Percentiles rank a stretch among this genome's conserved stretches.
These are phyloP conservation scores for Noctua janthe DNA, from an alignment of 2,888 invertebrate species.

Conservation along the genomic window DNA sequence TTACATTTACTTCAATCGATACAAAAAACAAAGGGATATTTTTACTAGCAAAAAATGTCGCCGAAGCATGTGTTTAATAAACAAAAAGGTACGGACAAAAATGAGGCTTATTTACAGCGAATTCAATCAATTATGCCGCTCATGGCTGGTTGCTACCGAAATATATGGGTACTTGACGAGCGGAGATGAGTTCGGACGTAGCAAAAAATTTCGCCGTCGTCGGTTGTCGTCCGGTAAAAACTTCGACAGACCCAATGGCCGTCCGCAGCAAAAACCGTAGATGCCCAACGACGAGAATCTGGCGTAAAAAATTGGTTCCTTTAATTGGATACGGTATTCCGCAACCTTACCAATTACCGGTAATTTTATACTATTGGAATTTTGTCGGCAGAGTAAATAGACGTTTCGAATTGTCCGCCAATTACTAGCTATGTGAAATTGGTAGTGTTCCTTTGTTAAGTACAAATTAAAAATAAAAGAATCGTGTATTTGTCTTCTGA, in stretches of 20 bases:
- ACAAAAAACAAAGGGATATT: constrained; percentile 55
- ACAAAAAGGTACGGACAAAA: constrained; percentile 71
- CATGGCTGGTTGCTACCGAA: constrained; percentile 80
- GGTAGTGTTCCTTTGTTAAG: constrained; percentile 27
- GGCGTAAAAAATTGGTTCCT: constrained; percentile 76
- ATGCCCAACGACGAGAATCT: constrained; percentile 78
- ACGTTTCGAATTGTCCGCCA: constrained; percentile 47
- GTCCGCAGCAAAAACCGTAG: constrained; percentile 83
- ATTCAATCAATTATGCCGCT: constrained; percentile 87
- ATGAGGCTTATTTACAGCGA: constrained; percentile 82
- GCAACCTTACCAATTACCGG: constrained; percentile 70
- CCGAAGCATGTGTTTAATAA: constrained; percentile 67
- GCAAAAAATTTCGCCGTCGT: constrained; percentile 83
- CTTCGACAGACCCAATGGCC: constrained; percentile 81
- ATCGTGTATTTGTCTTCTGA: not conserved
- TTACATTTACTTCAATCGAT: constrained; percentile 57
- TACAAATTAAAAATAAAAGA: constrained; percentile 11
- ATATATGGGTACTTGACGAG: constrained; percentile 85
- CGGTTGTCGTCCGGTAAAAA: constrained; percentile 83
- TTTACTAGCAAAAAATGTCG: constrained; percentile 69
- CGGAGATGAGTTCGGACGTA: constrained; percentile 82
- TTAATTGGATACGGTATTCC: constrained; percentile 85
- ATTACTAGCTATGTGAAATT: constrained; percentile 45
- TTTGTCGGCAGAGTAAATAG: constrained; percentile 52
- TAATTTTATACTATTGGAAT: constrained; percentile 64